Evolutionary conservation across 1,140 invertebrate species (phyloP).

Genomic region (Nebria ingens): DNA sequence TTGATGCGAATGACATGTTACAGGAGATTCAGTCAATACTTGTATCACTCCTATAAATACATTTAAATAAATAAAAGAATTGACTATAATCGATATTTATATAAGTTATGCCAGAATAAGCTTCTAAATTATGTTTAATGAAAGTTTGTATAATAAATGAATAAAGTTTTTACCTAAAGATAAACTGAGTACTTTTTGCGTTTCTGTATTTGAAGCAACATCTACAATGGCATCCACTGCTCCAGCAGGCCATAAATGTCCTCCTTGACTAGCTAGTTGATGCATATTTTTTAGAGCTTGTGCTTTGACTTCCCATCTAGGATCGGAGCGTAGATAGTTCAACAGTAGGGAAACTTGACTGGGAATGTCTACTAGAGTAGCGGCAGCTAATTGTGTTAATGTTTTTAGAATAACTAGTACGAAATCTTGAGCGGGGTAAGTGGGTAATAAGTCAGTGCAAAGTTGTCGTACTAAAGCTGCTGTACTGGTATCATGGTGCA

Average conservation of each 20-base stretch:
- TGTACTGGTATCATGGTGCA: conserved; percentile 84
- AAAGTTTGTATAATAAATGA: conserved; percentile 5
- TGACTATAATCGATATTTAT: neutral
- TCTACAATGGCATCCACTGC: conserved; percentile 38
- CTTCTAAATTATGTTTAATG: neutral
- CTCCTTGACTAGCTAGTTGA: conserved; percentile 60
- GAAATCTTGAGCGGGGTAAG: conserved; percentile 82
- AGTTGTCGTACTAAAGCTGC: conserved; percentile 71
- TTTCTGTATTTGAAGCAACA: conserved; percentile 24
- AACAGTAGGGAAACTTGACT: conserved; percentile 64
- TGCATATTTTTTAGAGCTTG: conserved; percentile 65
- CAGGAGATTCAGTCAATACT: conserved; percentile 43
- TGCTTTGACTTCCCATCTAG: conserved; percentile 58
- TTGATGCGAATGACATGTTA: conserved; percentile 41
- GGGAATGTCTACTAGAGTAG: conserved; percentile 83
- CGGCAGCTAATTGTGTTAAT: conserved; percentile 74
- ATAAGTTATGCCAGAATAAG: neutral
- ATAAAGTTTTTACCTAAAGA: conserved; percentile 27
- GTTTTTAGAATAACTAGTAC: conserved; percentile 78
- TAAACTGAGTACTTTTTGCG: conserved; percentile 29
- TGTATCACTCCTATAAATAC: conserved; percentile 33
- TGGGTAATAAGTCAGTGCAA: conserved; percentile 70
- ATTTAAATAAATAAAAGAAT: neutral
- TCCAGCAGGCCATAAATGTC: conserved; percentile 70
- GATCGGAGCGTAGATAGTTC: conserved; percentile 48